Conservation (phyloP, 2,113 vertebrate species). For the Spilogale gracilis region DNA sequence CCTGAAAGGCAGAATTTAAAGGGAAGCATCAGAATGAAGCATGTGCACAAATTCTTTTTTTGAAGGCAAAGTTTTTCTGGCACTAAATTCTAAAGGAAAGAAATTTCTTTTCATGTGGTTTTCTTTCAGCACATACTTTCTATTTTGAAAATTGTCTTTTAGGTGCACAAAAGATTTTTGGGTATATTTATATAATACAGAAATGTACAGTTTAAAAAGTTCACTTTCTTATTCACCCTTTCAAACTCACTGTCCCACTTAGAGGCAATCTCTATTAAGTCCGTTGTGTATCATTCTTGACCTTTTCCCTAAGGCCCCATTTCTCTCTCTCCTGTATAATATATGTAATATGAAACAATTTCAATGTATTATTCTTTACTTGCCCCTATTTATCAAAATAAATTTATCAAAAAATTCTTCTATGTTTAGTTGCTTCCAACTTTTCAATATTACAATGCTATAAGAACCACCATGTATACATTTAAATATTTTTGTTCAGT, state of each 20-base stretch:
- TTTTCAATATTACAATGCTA: slow-evolving; percentile 4
- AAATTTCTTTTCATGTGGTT: neutral
- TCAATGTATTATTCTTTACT: neutral
- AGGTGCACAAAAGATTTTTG: neutral
- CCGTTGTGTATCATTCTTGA: neutral
- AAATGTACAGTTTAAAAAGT: slow-evolving; percentile 9
- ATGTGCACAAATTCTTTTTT: slow-evolving; percentile 3
- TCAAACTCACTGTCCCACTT: neutral
- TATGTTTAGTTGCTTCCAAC: neutral
- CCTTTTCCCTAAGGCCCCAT: neutral
- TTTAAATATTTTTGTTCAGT: slow-evolving; percentile 20
- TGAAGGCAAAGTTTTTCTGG: slow-evolving; percentile 17
- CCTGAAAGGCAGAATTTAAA: slow-evolving; percentile 49
- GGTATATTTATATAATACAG: neutral
- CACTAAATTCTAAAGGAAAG: slow-evolving; percentile 50
- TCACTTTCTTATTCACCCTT: neutral
- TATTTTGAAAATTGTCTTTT: slow-evolving; percentile 25
- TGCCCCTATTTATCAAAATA: neutral
- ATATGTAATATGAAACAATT: neutral
- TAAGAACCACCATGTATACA: neutral
- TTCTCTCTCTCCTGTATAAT: neutral
- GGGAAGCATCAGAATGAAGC: slow-evolving; percentile 43
- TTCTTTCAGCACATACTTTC: slow-evolving; percentile 49
- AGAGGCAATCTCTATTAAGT: neutral
- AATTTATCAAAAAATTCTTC: neutral